These are phyloP conservation scores for Drosophila micromelanica DNA, from an alignment of 1,140 invertebrate species.

Conservation along the genomic window DNA sequence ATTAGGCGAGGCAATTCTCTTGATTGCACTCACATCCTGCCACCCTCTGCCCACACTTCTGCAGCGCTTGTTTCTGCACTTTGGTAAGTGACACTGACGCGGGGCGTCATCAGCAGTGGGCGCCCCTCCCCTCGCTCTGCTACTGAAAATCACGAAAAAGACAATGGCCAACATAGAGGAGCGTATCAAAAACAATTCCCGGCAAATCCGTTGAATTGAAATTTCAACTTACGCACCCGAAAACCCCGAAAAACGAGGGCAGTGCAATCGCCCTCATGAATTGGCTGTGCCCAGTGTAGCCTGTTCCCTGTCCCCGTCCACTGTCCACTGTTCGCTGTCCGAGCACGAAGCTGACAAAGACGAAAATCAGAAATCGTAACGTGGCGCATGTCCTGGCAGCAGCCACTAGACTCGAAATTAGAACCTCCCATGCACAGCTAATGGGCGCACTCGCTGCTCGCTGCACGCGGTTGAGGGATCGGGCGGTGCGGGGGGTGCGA, in stretches of 20 bases:
- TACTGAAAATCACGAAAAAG: constrained; percentile 31
- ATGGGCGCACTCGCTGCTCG: constrained; percentile 56
- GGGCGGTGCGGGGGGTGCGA: constrained; percentile 35
- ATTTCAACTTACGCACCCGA: constrained; percentile 72
- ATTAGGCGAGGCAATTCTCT: constrained; percentile 78
- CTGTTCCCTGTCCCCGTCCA: neutral
- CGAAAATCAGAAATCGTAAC: constrained; percentile 75
- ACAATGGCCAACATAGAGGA: constrained; percentile 52
- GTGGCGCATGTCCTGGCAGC: constrained; percentile 64
- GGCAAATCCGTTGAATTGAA: constrained; percentile 80
- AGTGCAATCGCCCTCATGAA: constrained; percentile 10
- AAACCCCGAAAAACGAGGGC: constrained; percentile 39
- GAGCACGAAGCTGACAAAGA: constrained; percentile 73
- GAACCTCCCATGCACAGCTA: constrained; percentile 78
- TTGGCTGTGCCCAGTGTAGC: neutral
- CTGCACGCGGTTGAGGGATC: constrained; percentile 20
- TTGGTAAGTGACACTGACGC: constrained; percentile 36
- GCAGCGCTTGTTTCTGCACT: constrained; percentile 1
- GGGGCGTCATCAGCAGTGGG: constrained; percentile 38
- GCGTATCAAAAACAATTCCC: constrained; percentile 77
- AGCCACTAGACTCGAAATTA: constrained; percentile 72
- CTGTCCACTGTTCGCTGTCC: constrained; percentile 37
- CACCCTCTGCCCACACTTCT: constrained; percentile 24
- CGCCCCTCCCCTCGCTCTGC: neutral
- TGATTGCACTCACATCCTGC: constrained; percentile 70